Conservation (phyloP, 2,888 invertebrate genomes). For the Synanthedon myopaeformis region DNA sequence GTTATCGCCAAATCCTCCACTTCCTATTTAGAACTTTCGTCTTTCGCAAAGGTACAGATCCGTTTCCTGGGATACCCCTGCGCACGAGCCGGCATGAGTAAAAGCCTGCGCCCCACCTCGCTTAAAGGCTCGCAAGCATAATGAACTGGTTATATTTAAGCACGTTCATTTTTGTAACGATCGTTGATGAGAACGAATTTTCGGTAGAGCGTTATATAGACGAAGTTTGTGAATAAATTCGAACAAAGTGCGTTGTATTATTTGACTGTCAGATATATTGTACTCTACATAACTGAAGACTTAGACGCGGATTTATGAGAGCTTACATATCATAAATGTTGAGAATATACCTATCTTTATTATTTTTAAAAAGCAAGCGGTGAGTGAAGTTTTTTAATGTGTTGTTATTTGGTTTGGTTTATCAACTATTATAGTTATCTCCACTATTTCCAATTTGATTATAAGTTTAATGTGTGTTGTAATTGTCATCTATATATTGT, state of each 20-base stretch:
- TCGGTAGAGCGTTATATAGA: constrained; percentile 5
- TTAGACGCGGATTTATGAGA: too few species aligned
- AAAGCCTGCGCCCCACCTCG: constrained; percentile 34
- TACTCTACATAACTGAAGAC: too few species aligned
- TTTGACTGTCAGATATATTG: too few species aligned
- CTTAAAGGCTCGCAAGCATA: constrained; percentile 22
- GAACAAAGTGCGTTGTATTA: too few species aligned
- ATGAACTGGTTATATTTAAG: constrained; percentile 52
- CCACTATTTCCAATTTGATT: too few species aligned
- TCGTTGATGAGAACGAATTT: constrained; percentile 40
- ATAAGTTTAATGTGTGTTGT: too few species aligned
- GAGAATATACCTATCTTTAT: not conserved
- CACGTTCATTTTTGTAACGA: constrained; percentile 45
- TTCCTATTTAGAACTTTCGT: constrained; percentile 60
- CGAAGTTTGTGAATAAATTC: not conserved
- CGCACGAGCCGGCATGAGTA: constrained; percentile 15
- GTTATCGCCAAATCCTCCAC: constrained; percentile 13
- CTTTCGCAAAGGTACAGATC: constrained; percentile 44
- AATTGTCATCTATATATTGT: too few species aligned
- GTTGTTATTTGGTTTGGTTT: not conserved
- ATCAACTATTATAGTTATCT: too few species aligned
- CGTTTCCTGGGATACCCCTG: constrained; percentile 55
- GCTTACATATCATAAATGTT: too few species aligned
- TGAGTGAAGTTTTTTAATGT: not conserved
- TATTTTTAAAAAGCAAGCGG: not conserved